Conservation (phyloP, 1,140 invertebrate species). For the Bombus soroeensis region DNA sequence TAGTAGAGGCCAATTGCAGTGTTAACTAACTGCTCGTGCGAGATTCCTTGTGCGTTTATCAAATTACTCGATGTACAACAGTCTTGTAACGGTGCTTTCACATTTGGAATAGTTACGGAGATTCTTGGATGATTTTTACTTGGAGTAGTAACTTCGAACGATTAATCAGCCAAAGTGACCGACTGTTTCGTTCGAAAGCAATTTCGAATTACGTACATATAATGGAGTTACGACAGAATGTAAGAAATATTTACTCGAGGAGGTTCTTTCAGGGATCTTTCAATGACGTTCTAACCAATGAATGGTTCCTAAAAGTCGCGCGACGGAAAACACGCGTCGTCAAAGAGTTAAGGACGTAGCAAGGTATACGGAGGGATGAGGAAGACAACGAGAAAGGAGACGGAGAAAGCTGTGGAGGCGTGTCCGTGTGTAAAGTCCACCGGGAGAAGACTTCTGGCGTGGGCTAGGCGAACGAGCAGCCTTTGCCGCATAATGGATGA, state of each 20-base stretch:
- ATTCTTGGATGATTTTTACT: background rate
- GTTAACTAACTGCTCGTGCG: slow-evolving; percentile 12
- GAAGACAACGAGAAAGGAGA: slow-evolving; percentile 35
- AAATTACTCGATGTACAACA: background rate
- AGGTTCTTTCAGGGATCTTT: background rate
- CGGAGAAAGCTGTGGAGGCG: slow-evolving; percentile 62
- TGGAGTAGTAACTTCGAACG: background rate
- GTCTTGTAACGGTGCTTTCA: background rate
- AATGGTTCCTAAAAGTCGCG: slow-evolving; percentile 13
- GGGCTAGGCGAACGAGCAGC: slow-evolving; percentile 64
- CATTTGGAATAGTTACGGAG: no score
- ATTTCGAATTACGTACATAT: background rate
- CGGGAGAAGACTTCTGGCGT: slow-evolving; percentile 73
- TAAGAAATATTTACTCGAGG: background rate
- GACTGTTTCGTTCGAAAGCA: background rate
- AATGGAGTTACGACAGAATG: background rate
- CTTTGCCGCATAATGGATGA: slow-evolving; percentile 79
- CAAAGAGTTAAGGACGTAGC: slow-evolving; percentile 48
- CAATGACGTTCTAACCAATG: background rate
- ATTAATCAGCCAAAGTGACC: background rate
- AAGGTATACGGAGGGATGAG: slow-evolving; percentile 3
- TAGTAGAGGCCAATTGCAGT: background rate
- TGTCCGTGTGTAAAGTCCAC: slow-evolving; percentile 69
- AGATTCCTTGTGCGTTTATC: slow-evolving; percentile 28
- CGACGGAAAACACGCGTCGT: slow-evolving; percentile 28